phyloP scores from a whole-genome alignment of 2,888 invertebrate genomes.

The Drosophila testacea region DNA sequence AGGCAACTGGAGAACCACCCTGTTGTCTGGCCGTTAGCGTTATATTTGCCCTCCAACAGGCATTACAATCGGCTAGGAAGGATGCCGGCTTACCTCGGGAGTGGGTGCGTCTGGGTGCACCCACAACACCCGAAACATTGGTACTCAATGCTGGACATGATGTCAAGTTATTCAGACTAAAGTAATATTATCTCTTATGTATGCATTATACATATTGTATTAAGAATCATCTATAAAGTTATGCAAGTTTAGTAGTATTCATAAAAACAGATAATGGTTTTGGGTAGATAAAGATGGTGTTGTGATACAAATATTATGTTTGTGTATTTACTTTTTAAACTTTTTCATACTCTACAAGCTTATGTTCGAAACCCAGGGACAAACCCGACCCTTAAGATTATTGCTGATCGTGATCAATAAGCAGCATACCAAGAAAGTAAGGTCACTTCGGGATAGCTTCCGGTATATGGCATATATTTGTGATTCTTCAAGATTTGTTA shows the following conservation, averaged over 20 bases:
- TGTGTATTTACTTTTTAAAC: not conserved
- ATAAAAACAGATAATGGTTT: not conserved
- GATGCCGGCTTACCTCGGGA: slow-evolving; percentile 87
- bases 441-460: too few species aligned
- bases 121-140: slow-evolving; percentile 82
- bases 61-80: slow-evolving; percentile 88
- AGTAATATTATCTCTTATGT: slow-evolving; percentile 20
- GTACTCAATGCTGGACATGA: slow-evolving; percentile 77
- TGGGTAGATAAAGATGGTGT: not conserved
- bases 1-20: slow-evolving; percentile 89
- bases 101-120: slow-evolving; percentile 82
- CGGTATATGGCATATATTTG: too few species aligned
- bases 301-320: not conserved
- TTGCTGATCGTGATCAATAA: not conserved
- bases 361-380: not conserved
- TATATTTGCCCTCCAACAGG: slow-evolving; percentile 89
- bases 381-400: not conserved
- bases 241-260: not conserved
- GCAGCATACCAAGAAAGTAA: too few species aligned
- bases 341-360: not conserved
- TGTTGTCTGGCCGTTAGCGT: slow-evolving; percentile 86
- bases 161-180: slow-evolving; percentile 52
- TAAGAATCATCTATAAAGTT: not conserved
- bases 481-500: too few species aligned
- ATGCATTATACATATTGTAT: not conserved